phyloP scores from a whole-genome alignment of 35 echinoderm and acorn worm species.

The Lytechinus variegatus region DNA sequence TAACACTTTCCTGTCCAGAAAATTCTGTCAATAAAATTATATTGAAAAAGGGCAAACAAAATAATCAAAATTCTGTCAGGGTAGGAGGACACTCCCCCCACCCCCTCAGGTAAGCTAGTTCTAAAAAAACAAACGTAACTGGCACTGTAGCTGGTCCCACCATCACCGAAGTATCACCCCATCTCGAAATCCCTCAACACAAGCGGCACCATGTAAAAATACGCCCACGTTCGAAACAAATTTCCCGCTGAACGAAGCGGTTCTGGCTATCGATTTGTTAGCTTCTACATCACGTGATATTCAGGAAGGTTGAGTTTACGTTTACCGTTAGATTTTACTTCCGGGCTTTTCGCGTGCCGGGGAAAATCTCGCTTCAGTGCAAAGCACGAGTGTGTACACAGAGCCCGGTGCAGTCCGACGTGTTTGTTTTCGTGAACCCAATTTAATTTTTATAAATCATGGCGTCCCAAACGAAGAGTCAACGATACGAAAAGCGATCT shows the following conservation, averaged over 20 bases:
- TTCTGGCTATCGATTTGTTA: neutral
- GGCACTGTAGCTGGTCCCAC: too few species aligned
- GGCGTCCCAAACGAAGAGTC: slow-evolving; percentile 49
- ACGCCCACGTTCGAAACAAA: slow-evolving; percentile 19
- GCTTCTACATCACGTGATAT: slow-evolving; percentile 35
- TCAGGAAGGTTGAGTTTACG: neutral
- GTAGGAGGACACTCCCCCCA: too few species aligned
- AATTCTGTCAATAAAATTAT: too few species aligned
- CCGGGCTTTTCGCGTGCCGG: slow-evolving; percentile 27
- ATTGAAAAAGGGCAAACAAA: too few species aligned
- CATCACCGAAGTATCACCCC: too few species aligned
- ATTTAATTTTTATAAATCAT: neutral
- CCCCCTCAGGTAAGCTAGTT: too few species aligned
- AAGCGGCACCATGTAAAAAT: neutral
- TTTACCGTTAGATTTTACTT: slow-evolving; percentile 4
- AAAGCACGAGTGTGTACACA: neutral
- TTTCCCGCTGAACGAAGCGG: neutral
- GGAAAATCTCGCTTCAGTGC: neutral
- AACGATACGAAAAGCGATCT: slow-evolving; percentile 44
- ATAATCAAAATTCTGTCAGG: too few species aligned
- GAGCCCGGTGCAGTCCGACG: neutral
- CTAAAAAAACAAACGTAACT: too few species aligned
- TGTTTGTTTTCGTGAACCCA: neutral
- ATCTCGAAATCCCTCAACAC: neutral
- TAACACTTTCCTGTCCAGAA: too few species aligned